Evolutionary conservation across 2,113 vertebrate genomes (phyloP).

Genomic region (Oryzias curvinotus): DNA sequence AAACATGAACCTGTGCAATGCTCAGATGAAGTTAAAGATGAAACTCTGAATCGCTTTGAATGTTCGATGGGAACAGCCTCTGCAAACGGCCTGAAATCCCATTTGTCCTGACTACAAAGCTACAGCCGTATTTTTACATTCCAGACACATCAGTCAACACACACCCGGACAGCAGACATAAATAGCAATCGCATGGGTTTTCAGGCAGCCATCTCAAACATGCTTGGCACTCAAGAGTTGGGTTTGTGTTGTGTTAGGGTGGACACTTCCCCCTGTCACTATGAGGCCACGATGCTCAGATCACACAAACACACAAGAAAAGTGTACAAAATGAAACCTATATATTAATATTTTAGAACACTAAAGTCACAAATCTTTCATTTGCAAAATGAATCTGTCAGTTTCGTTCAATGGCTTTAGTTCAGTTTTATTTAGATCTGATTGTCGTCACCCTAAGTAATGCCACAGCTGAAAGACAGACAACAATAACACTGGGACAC

Average conservation of each 20-base stretch:
- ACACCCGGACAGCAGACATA: conserved; percentile 53
- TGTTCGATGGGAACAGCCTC: conserved; percentile 2
- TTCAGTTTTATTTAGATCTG: too few relatives aligned
- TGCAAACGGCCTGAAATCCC: conserved; percentile 8
- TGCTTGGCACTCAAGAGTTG: conserved; percentile 62
- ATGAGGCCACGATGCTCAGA: conserved; percentile 39
- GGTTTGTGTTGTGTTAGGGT: conserved; percentile 66
- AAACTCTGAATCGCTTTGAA: neutral
- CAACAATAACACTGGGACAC: too few relatives aligned
- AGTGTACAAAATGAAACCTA: neutral
- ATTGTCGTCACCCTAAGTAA: too few relatives aligned
- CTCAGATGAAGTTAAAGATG: neutral
- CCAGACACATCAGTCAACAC: conserved; percentile 46
- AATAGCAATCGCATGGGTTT: conserved; percentile 64
- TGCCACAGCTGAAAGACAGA: too few relatives aligned
- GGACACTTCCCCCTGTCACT: conserved; percentile 63
- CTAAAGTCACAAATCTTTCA: too few relatives aligned
- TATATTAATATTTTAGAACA: neutral
- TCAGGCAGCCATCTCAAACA: conserved; percentile 67
- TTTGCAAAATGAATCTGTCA: too few relatives aligned
- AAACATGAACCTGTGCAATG: conserved; percentile 16
- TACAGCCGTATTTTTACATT: conserved; percentile 38
- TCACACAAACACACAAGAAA: conserved; percentile 27
- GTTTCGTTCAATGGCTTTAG: too few relatives aligned
- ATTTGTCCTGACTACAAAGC: conserved; percentile 11